Evolutionary conservation across 2,888 invertebrate species (phyloP), one percentile per base, ranked within the genome.

Genomic region (Eilema depressum): DNA sequence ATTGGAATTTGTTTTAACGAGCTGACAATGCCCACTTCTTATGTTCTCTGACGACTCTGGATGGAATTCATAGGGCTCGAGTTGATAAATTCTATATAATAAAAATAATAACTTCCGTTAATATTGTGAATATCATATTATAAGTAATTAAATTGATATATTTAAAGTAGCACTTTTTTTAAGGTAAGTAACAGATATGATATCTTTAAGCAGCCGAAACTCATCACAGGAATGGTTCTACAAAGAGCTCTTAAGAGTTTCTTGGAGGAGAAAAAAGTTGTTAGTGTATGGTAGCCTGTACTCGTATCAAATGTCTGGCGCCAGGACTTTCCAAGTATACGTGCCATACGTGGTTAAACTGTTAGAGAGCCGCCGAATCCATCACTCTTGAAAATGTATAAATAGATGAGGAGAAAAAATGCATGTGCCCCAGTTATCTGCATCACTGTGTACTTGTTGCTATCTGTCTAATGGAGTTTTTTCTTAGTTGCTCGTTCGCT

Each of bases 371-470:
- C 88, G 89, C 88, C 87, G 88, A 87, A 85, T 84, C 83, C 86
- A 86, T 85, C 86, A 85, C 87, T 86, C 87, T 87, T 82, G 85
- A 84, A 76, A 79, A 73, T 82, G 86, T 87, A 83, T 85, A 90
- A 92, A 93, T 93, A 93, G 92, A 87, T 72, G 65, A 70, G 70
- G 75, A 86, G 88, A 91, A 93, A 93, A 93, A 92, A 89, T 90
- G 90, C 91, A 92, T 89, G 86, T 90, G 92, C 88, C 87, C 83
- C 83, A 75, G 81, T 87, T 91, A 92, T 91, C 90, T 85, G 75
- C 68, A 57, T 59, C 64, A 66, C 63, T 67, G 64, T 70, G 73
- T 76, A 83, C 83, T 82, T 81, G 84, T 79, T 80, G 81, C 78
- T 82, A 78, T 79, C 79, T 71, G 72, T 70, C 77, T 88, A 88